These are phyloP conservation scores for Alces alces DNA, from an alignment of 2,113 vertebrate species.

Conservation along the genomic window DNA sequence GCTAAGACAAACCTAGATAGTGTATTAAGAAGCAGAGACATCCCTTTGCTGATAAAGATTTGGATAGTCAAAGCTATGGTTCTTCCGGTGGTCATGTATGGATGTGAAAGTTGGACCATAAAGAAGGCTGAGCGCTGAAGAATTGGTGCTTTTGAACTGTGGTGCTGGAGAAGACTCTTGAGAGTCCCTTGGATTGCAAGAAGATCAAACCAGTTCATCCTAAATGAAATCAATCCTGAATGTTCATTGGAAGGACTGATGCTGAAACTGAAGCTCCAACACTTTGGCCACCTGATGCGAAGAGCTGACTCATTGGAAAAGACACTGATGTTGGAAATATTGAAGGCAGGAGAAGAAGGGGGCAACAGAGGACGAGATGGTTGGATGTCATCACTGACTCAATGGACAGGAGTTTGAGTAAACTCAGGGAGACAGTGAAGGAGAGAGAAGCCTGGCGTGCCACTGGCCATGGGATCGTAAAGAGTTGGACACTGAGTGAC, in stretches of 20 bases:
- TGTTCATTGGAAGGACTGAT: background rate
- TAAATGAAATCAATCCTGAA: background rate
- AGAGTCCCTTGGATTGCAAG: background rate
- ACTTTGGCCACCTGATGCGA: background rate
- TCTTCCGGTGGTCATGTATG: background rate
- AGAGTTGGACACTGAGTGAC: accelerated
- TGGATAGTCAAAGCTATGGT: background rate
- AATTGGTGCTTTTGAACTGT: background rate
- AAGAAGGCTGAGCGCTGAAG: background rate
- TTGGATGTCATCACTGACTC: background rate
- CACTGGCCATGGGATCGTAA: background rate
- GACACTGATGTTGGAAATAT: background rate
- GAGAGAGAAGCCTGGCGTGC: background rate
- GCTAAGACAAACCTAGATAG: background rate
- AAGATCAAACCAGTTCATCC: background rate
- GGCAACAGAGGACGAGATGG: background rate
- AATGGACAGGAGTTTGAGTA: background rate
- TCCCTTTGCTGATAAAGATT: background rate
- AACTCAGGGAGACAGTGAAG: background rate
- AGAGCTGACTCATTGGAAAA: background rate
- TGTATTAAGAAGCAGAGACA: background rate
- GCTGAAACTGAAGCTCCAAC: background rate
- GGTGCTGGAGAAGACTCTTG: background rate
- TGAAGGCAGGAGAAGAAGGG: background rate
- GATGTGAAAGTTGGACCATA: background rate